phyloP scores from a whole-genome alignment of 2,113 vertebrate genomes.

The Centrocercus urophasianus region DNA sequence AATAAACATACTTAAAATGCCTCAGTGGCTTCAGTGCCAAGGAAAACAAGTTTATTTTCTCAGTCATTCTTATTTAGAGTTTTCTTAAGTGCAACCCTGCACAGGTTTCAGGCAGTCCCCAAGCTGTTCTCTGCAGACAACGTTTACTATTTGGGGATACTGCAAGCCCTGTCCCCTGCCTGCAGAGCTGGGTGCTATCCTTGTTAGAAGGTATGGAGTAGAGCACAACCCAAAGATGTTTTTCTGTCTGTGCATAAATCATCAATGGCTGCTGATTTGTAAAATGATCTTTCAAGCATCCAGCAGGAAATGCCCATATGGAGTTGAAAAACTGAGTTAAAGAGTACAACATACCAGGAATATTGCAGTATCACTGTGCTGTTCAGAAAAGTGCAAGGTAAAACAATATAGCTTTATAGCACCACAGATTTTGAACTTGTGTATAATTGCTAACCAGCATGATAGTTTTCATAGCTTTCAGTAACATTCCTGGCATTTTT shows the following conservation, averaged over 20 bases:
- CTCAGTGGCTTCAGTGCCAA: background rate
- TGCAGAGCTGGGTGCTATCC: background rate
- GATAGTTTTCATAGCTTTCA: background rate
- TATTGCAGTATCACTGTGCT: background rate
- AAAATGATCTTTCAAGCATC: background rate
- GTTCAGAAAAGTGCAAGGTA: background rate
- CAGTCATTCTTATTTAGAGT: background rate
- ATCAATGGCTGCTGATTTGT: background rate
- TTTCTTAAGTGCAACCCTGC: background rate
- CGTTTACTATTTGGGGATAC: background rate
- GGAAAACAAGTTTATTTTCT: background rate
- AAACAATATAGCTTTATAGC: background rate
- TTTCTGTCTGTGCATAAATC: background rate
- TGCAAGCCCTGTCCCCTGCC: background rate
- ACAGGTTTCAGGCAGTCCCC: background rate
- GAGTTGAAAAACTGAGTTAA: background rate
- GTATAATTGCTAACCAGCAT: background rate
- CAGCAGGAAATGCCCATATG: background rate
- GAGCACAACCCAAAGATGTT: background rate
- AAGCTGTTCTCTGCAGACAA: background rate
- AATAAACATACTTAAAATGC: background rate
- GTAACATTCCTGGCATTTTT: background rate
- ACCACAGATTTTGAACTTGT: background rate
- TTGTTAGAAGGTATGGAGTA: background rate
- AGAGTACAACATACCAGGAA: background rate